Evolutionary conservation across 2,113 vertebrate genomes (phyloP).

Genomic region (Kryptolebias marmoratus): DNA sequence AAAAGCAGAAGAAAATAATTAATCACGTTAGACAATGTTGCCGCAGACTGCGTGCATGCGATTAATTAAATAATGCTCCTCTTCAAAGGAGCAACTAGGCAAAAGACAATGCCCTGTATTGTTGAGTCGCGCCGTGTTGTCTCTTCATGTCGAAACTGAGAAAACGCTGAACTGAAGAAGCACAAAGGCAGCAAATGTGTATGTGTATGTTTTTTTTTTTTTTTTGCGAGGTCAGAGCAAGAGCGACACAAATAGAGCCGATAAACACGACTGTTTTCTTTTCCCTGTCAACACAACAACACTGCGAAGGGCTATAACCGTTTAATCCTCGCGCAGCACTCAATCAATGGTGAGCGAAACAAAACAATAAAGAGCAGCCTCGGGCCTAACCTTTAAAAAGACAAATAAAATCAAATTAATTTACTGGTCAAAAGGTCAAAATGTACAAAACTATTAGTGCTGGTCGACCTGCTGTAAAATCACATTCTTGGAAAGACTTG

Average conservation of each 20-base stretch:
- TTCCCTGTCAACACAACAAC: conserved; percentile 62
- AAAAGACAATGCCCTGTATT: conserved; percentile 50
- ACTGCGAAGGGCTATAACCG: conserved; percentile 65
- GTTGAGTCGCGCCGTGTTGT: conserved; percentile 30
- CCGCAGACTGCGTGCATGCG: conserved; percentile 45
- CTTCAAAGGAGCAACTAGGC: conserved; percentile 50
- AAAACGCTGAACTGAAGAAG: conserved; percentile 50
- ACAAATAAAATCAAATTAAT: conserved; percentile 79
- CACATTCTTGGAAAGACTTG: conserved; percentile 54
- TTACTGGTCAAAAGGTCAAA: conserved; percentile 79
- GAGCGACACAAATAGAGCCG: conserved; percentile 63
- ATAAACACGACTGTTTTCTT: conserved; percentile 72
- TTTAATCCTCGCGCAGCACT: conserved; percentile 69
- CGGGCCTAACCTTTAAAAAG: conserved; percentile 78
- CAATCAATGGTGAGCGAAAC: conserved; percentile 73
- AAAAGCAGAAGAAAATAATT: conserved; percentile 67
- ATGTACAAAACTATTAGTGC: conserved; percentile 71
- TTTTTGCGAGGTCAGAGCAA: conserved; percentile 66
- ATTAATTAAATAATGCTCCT: conserved; percentile 69
- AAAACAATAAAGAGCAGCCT: conserved; percentile 71
- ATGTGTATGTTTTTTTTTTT: neutral
- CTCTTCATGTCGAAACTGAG: conserved; percentile 41
- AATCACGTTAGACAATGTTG: conserved; percentile 63
- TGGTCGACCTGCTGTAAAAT: conserved; percentile 67
- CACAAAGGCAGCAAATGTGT: conserved; percentile 22